Conservation (phyloP, 2,797 vertebrate genomes). For the Etheostoma nigrum region DNA sequence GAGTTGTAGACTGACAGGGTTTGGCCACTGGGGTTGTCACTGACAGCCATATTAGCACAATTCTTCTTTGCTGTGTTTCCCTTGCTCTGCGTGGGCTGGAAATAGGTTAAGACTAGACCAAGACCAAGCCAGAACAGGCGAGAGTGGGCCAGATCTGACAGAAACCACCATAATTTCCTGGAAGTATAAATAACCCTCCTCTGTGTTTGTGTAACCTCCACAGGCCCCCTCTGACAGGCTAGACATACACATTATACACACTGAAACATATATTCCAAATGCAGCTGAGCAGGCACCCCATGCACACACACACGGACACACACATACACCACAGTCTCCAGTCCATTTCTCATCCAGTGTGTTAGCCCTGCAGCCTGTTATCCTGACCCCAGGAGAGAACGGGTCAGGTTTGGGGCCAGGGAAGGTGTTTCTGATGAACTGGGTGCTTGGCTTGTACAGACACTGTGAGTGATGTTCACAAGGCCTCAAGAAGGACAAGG, state of each 20-base stretch:
- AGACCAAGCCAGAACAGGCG: constrained; percentile 68
- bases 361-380: constrained; percentile 78
- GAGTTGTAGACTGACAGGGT: constrained; percentile 76
- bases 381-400: constrained; percentile 78
- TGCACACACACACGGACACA: constrained; percentile 43
- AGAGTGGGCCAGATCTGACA: constrained; percentile 83
- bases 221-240: constrained; percentile 83
- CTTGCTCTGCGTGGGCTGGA: constrained; percentile 67
- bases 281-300: constrained; percentile 64
- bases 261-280: constrained; percentile 75
- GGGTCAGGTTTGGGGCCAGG: constrained; percentile 72
- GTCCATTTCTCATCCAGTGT: constrained; percentile 79
- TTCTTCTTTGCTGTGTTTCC: constrained; percentile 61
- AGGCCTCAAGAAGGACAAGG: constrained; percentile 64
- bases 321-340: constrained; percentile 55
- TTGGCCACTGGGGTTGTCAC: constrained; percentile 78
- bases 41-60: constrained; percentile 74
- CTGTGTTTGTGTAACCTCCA: constrained; percentile 93
- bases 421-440: constrained; percentile 83
- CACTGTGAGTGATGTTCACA: constrained; percentile 81
- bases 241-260: constrained; percentile 85
- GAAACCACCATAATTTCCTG: constrained; percentile 91
- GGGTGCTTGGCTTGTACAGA: constrained; percentile 78
- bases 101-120: constrained; percentile 76
- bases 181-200: constrained; percentile 93